A percentile compares a stretch with the other conserved stretches of the same genome.
phyloP scores from a whole-genome alignment of 2,113 vertebrate species.

The Varanus salvator region DNA sequence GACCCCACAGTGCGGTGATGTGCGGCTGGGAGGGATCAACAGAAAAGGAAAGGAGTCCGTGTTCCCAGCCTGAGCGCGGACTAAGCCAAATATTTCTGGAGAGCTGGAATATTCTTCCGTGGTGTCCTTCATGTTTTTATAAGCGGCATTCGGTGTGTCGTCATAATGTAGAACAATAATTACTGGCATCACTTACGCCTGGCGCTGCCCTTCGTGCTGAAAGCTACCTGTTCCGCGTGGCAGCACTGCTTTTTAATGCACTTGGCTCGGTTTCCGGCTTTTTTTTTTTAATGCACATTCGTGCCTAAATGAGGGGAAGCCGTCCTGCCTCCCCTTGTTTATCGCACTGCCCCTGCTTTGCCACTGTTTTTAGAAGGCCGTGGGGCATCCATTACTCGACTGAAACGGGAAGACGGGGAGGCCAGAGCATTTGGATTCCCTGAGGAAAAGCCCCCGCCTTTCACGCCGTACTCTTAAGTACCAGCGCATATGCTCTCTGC shows the following conservation, averaged over 20 bases:
- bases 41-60: background rate
- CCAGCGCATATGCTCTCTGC: background rate
- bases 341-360: background rate
- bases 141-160: background rate
- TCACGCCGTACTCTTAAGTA: background rate
- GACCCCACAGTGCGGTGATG: background rate
- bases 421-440: background rate
- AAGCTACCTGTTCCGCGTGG: background rate
- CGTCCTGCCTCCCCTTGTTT: background rate
- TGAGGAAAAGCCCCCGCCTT: background rate
- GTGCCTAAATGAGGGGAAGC: background rate
- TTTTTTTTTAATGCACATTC: background rate
- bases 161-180: background rate
- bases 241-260: background rate
- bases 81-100: background rate
- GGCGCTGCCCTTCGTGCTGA: conserved; percentile 17
- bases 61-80: background rate
- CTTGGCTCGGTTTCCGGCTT: background rate
- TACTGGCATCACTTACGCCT: background rate
- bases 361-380: background rate
- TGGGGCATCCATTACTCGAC: background rate
- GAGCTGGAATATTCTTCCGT: background rate
- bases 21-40: background rate
- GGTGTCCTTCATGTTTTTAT: background rate
- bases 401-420: background rate